A percentile compares a stretch with the other conserved stretches of the same genome.
Conservation (phyloP, 2,888 invertebrate species). For the Peribatodes rhomboidaria region DNA sequence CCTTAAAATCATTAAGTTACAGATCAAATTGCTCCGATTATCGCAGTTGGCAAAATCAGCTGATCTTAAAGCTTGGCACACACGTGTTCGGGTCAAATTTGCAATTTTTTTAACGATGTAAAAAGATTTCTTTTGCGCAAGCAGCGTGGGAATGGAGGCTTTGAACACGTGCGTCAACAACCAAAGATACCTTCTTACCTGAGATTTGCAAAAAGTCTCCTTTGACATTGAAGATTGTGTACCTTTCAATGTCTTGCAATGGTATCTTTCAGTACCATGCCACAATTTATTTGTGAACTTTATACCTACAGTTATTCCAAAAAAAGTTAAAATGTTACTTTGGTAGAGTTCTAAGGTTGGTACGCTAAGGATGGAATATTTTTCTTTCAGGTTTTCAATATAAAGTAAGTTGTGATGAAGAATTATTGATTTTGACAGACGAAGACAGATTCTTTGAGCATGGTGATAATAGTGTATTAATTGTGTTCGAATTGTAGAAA, state of each 20-base stretch:
- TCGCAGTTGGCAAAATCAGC: slow-evolving; percentile 60
- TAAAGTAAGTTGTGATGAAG: slow-evolving; percentile 35
- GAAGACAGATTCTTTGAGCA: slow-evolving; percentile 47
- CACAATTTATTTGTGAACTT: background rate
- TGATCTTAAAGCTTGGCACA: slow-evolving; percentile 69
- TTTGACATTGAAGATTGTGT: slow-evolving; percentile 9
- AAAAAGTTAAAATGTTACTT: background rate
- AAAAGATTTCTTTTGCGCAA: slow-evolving; percentile 70
- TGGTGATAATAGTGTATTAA: slow-evolving; percentile 5
- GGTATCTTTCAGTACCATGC: slow-evolving; percentile 6
- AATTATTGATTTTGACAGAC: slow-evolving; percentile 50
- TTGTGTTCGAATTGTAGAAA: background rate
- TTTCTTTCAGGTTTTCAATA: slow-evolving; percentile 18
- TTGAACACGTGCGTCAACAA: slow-evolving; percentile 62
- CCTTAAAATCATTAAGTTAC: slow-evolving; percentile 8
- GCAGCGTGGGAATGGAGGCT: slow-evolving; percentile 68
- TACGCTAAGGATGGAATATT: background rate
- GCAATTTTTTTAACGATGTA: slow-evolving; percentile 63
- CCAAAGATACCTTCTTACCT: slow-evolving; percentile 53
- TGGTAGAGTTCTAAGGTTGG: slow-evolving; percentile 1
- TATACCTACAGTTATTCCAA: background rate
- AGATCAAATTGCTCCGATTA: slow-evolving; percentile 19
- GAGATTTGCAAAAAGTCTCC: slow-evolving; percentile 50
- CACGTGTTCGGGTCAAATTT: slow-evolving; percentile 72
- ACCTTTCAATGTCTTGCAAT: background rate